phyloP scores from a whole-genome alignment of 2,888 invertebrate genomes.

The Willowsia nigromaculata region DNA sequence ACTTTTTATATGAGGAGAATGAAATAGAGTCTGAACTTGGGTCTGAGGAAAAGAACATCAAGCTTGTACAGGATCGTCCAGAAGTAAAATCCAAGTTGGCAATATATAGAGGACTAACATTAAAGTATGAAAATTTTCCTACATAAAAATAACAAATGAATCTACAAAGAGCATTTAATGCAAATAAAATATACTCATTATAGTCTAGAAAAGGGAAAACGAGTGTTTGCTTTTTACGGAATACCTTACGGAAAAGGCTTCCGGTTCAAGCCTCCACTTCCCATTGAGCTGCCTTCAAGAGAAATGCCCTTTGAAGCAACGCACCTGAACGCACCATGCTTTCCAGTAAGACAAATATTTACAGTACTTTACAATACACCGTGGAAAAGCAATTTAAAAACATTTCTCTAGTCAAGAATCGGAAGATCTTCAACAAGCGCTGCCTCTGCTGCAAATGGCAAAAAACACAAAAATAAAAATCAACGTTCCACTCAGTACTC shows the following conservation, averaged over 20 bases:
- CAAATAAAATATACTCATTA: not conserved
- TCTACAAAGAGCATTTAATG: not conserved
- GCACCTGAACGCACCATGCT: not conserved
- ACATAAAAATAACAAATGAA: not conserved
- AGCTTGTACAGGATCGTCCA: not conserved
- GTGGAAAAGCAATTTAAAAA: no score
- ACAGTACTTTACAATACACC: no score
- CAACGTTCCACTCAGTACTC: not conserved
- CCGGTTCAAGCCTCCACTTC: constrained; percentile 17
- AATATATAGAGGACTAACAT: not conserved
- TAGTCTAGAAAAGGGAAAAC: not conserved
- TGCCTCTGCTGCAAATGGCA: not conserved
- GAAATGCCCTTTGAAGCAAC: not conserved
- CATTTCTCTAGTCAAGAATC: not conserved
- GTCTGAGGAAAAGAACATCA: not conserved
- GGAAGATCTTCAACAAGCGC: not conserved
- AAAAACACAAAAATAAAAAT: not conserved
- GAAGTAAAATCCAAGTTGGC: not conserved
- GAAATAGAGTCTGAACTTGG: not conserved
- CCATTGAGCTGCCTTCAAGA: not conserved
- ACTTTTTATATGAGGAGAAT: not conserved
- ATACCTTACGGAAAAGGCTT: not conserved
- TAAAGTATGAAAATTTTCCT: no score
- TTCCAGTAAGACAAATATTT: not conserved
- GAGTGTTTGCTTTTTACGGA: constrained; percentile 31